phyloP scores from a whole-genome alignment of 1,140 invertebrate genomes.

The Leguminivora glycinivorella region DNA sequence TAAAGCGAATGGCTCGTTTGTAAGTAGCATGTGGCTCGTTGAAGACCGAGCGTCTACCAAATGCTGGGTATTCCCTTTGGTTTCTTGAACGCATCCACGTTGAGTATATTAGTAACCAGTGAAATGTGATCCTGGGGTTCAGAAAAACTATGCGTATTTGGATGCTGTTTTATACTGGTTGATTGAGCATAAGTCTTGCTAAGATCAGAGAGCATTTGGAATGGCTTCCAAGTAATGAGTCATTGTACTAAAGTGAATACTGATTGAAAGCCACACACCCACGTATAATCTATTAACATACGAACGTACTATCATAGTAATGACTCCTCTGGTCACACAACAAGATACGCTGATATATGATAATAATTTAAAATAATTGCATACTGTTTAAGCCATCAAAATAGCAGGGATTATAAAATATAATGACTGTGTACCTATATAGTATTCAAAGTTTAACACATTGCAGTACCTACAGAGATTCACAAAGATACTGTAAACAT shows the following conservation, averaged over 20 bases:
- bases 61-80: not conserved
- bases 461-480: not conserved
- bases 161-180: conserved; percentile 3
- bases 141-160: conserved; percentile 27
- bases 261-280: conserved; percentile 49
- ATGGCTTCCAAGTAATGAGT: conserved; percentile 41
- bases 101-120: not conserved
- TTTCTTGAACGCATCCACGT: not conserved
- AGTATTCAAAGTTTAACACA: not conserved
- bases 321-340: conserved; percentile 29
- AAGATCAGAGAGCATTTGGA: not conserved
- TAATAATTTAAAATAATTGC: conserved; percentile 26
- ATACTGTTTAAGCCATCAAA: conserved; percentile 21
- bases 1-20: conserved; percentile 20
- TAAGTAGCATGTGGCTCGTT: conserved; percentile 14
- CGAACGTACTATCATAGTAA: conserved; percentile 35
- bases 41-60: conserved; percentile 11
- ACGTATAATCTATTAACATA: conserved; percentile 46
- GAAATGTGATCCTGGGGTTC: not conserved
- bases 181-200: conserved; percentile 29
- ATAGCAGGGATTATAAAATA: conserved; percentile 21
- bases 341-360: conserved; percentile 21
- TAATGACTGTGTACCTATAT: not conserved
- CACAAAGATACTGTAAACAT: not conserved
- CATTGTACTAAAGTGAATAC: conserved; percentile 42